Percentiles rank a stretch among this genome's conserved stretches.
Evolutionary conservation across 2,888 invertebrate genomes (phyloP).

Genomic region (Baronia brevicornis): DNA sequence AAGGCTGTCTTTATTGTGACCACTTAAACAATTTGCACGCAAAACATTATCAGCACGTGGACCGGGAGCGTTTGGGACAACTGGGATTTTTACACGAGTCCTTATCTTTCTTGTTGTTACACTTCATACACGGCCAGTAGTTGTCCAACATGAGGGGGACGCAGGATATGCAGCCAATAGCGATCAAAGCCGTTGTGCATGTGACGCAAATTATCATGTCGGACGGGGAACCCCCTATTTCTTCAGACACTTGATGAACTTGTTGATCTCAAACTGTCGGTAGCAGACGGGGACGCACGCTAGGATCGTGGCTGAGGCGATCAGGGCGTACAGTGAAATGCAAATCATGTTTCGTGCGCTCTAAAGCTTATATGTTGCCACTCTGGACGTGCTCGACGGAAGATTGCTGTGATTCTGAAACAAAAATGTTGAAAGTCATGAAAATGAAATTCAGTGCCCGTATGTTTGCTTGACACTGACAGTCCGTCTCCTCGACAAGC

Average conservation of each 20-base stretch:
- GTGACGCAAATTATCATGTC: conserved; percentile 47
- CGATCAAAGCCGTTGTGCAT: conserved; percentile 36
- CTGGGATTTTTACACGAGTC: conserved; percentile 36
- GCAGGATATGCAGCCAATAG: conserved; percentile 39
- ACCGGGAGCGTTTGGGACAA: conserved; percentile 30
- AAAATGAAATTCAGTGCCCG: too few species aligned
- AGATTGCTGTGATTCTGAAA: too few species aligned
- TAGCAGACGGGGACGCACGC: conserved; percentile 60
- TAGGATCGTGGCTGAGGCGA: conserved; percentile 53
- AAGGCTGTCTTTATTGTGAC: conserved; percentile 9
- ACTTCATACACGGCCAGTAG: conserved; percentile 29
- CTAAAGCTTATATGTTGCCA: conserved; percentile 9
- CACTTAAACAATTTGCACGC: background rate
- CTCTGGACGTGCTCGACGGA: conserved; percentile 3
- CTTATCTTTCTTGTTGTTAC: conserved; percentile 6
- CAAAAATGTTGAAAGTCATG: too few species aligned
- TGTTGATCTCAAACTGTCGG: conserved; percentile 42
- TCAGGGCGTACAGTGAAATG: conserved; percentile 54
- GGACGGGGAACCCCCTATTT: conserved; percentile 26
- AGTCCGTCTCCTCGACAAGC: too few species aligned
- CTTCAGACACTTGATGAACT: conserved; percentile 45
- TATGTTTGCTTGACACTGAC: conserved; percentile 15
- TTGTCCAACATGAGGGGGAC: conserved; percentile 38
- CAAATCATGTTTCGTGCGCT: conserved; percentile 53
- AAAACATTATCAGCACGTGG: conserved; percentile 4